Percentiles rank a stretch among this genome's conserved stretches.
Evolutionary conservation across 2,888 invertebrate genomes (phyloP).

Genomic region (Balanococcus diminutus): DNA sequence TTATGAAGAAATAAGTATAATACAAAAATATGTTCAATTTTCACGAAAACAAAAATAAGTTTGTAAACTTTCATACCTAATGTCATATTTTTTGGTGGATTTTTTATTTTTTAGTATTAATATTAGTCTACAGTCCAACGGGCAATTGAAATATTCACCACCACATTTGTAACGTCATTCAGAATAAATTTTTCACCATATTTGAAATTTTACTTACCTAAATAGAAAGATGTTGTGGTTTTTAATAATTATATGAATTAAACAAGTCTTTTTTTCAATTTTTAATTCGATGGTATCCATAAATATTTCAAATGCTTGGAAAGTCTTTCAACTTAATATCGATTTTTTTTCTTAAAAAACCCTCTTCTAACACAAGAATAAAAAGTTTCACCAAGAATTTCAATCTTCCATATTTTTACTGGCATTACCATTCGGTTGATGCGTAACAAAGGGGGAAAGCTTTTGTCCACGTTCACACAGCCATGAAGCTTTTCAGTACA

Average conservation of each 20-base stretch:
- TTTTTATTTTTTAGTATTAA: too few relatives aligned
- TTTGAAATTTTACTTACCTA: background rate
- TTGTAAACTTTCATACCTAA: too few relatives aligned
- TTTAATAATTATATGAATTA: constrained; percentile 5
- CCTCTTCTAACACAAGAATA: background rate
- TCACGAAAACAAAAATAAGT: background rate
- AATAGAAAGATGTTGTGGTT: background rate
- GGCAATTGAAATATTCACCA: too few relatives aligned
- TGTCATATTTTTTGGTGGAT: too few relatives aligned
- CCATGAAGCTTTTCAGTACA: constrained; percentile 10
- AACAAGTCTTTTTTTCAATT: background rate
- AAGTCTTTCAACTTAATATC: constrained; percentile 16
- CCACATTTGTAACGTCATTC: too few relatives aligned
- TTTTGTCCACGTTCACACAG: constrained; percentile 9
- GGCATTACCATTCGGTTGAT: background rate
- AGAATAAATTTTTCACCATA: background rate
- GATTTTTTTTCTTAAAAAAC: background rate
- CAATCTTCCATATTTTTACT: background rate
- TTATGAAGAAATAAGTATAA: too few relatives aligned
- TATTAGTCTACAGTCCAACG: too few relatives aligned
- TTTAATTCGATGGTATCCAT: background rate
- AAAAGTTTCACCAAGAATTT: constrained; percentile 6
- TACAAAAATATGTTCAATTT: background rate
- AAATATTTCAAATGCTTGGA: background rate
- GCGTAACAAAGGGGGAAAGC: background rate